Conservation (phyloP, 2,888 invertebrate genomes). For the Myopa tessellatipennis region DNA sequence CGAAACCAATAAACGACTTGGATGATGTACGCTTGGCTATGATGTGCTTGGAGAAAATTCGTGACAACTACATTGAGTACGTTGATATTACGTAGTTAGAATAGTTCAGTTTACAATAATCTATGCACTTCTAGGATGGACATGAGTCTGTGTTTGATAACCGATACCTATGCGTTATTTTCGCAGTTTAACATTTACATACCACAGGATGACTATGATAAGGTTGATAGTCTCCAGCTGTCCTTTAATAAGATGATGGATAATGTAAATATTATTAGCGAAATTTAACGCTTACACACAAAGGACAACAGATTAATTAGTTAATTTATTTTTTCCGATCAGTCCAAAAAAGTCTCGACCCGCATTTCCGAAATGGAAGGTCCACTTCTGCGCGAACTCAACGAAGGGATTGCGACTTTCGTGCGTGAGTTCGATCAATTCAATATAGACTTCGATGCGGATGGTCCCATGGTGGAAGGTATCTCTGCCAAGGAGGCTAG, state of each 20-base stretch:
- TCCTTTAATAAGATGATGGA: constrained; percentile 81
- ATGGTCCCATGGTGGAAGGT: constrained; percentile 88
- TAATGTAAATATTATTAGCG: constrained; percentile 71
- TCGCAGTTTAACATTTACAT: constrained; percentile 75
- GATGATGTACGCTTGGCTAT: constrained; percentile 85
- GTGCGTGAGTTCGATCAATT: constrained; percentile 76
- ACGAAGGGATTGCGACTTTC: constrained; percentile 77
- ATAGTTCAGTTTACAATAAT: not conserved
- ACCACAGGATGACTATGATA: constrained; percentile 81
- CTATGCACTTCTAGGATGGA: constrained; percentile 72
- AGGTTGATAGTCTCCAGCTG: constrained; percentile 81
- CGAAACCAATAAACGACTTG: constrained; percentile 79
- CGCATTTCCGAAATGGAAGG: constrained; percentile 75
- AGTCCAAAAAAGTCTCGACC: constrained; percentile 60
- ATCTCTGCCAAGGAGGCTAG: constrained; percentile 88
- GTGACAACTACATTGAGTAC: constrained; percentile 80
- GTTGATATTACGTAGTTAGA: not conserved
- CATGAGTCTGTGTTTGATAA: constrained; percentile 79
- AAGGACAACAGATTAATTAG: too few species aligned
- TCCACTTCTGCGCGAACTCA: constrained; percentile 78
- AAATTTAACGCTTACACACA: too few species aligned
- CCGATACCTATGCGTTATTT: constrained; percentile 83
- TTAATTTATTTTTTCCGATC: not conserved
- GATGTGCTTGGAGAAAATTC: constrained; percentile 79
- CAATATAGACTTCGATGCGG: constrained; percentile 78